Evolutionary conservation across 2,888 invertebrate genomes (phyloP), one percentile per base, ranked within the genome.

Genomic region (Polydrusus cervinus): DNA sequence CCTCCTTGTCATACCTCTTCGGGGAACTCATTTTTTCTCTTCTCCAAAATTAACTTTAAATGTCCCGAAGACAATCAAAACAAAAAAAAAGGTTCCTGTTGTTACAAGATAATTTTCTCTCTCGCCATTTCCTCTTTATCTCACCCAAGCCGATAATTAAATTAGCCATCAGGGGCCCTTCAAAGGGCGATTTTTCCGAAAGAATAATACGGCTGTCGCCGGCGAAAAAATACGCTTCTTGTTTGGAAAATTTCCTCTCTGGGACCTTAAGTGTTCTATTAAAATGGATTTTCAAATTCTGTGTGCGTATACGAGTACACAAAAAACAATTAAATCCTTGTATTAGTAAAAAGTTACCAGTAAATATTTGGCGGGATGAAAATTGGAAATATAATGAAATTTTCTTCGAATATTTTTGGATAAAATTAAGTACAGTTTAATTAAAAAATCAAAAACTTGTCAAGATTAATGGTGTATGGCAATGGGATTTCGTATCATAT

Each of bases 71-170:
- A 13, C n/a, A 43, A 43, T 43, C 43, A 43, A 43, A 43, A 40
- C 40, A 43, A 43, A 43, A 43, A 43, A 43, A 9, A 34, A 7
- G n/a, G n/a, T 43, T 43, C 9, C n/a, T n/a, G n/a, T 43, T 43
- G 43, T 43, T 11, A 43, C 43, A n/a, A 43, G 43, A 43, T 43
- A 13, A n/a, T 43, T 43, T n/a, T 43, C 43, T 43, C n/a, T 43
- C 43, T 43, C 47, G 47, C 16, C 47, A 3, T 47, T 45, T 14
- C n/a, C 45, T n/a, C n/a, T 16, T 47, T 47, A 47, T 47, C 47
- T 47, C 47, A 47, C 47, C 47, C 47, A 16, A 16, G 47, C 47
- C 16, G 7, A 47, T 47, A 47, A 47, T 47, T 47, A 47, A 47
- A 47, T 47, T 47, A 16, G 47, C 47, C 47, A 47, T 47, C 14